Conservation (phyloP, 2,888 invertebrate species). For the Kryphioiulus occultus region DNA sequence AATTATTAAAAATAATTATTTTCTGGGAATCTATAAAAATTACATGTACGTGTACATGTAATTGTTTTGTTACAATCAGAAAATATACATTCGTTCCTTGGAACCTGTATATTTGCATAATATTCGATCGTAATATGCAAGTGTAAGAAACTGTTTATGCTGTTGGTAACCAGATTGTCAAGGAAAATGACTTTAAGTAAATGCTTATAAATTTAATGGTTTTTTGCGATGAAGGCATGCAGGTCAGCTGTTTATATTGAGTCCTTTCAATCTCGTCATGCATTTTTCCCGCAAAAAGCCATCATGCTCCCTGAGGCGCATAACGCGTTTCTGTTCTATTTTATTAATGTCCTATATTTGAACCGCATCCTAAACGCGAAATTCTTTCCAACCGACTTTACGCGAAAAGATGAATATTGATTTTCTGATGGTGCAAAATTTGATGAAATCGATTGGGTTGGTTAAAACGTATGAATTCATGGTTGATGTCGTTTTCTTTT, state of each 20-base stretch:
- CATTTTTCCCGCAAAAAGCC: neutral
- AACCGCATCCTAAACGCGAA: neutral
- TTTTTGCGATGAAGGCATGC: neutral
- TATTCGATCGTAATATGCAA: too few relatives aligned
- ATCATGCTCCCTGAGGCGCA: neutral
- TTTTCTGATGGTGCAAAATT: neutral
- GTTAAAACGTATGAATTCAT: neutral
- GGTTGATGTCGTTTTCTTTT: neutral
- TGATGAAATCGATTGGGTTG: neutral
- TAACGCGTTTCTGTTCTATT: neutral
- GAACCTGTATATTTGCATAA: too few relatives aligned
- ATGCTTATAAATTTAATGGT: neutral
- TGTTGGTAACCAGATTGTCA: neutral
- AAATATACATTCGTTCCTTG: too few relatives aligned
- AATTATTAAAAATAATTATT: too few relatives aligned
- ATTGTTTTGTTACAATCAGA: too few relatives aligned
- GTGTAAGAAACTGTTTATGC: too few relatives aligned
- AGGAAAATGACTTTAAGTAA: neutral
- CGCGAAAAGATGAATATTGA: neutral
- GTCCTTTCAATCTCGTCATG: neutral
- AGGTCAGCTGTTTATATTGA: neutral
- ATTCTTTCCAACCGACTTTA: neutral
- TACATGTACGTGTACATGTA: too few relatives aligned
- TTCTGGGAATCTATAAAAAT: too few relatives aligned
- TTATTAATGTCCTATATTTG: neutral